Conservation (phyloP, 1,140 invertebrate species). For the Protaetia brevitarsis region DNA sequence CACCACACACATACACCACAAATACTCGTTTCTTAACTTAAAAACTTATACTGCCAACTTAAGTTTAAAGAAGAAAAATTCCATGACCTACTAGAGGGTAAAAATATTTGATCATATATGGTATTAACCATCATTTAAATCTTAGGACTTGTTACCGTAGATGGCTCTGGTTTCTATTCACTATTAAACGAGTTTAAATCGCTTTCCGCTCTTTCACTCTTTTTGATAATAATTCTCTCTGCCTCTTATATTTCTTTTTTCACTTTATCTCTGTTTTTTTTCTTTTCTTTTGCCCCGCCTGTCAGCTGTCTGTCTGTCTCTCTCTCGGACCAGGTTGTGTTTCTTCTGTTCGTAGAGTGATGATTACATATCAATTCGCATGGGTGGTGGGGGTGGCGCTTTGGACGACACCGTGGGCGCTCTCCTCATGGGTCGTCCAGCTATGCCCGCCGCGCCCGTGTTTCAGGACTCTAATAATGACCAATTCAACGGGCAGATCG, state of each 20-base stretch:
- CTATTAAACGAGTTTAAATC: too few relatives aligned
- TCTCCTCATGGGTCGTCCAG: slow-evolving; percentile 37
- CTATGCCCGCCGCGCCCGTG: slow-evolving; percentile 33
- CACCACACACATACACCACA: too few relatives aligned
- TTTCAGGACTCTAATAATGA: slow-evolving; percentile 33
- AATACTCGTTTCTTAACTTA: too few relatives aligned
- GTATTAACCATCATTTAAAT: too few relatives aligned
- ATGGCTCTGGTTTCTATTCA: too few relatives aligned
- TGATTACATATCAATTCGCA: slow-evolving; percentile 50
- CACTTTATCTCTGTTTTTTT: not conserved
- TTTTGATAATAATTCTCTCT: not conserved
- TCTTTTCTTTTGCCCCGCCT: not conserved
- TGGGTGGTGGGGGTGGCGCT: slow-evolving; percentile 37
- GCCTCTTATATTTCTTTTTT: not conserved
- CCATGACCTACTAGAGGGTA: too few relatives aligned
- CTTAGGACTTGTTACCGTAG: too few relatives aligned
- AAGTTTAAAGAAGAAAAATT: too few relatives aligned
- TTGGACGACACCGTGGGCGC: slow-evolving; percentile 39
- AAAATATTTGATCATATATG: too few relatives aligned
- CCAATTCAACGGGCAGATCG: slow-evolving; percentile 30
- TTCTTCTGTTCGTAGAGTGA: slow-evolving; percentile 41
- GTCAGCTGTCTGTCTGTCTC: not conserved
- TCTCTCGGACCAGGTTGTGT: slow-evolving; percentile 3
- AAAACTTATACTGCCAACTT: too few relatives aligned
- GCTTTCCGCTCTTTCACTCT: not conserved